Conservation (phyloP, 2,113 vertebrate species). For the Lepisosteus oculatus region DNA sequence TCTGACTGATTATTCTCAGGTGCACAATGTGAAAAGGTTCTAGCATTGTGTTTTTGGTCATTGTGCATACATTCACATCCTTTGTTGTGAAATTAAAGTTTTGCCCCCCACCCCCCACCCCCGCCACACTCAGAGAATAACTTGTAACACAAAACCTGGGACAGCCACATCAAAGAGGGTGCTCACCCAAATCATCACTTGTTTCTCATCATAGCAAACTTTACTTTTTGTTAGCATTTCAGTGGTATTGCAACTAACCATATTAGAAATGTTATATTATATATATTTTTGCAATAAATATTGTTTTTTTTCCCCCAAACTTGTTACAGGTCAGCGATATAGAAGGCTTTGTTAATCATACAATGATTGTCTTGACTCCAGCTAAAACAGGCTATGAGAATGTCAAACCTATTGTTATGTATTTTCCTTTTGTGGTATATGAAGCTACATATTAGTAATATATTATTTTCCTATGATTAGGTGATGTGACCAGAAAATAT, state of each 20-base stretch:
- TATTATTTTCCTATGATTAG: neutral
- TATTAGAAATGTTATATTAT: no score
- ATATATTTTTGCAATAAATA: no score
- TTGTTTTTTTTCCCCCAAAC: neutral
- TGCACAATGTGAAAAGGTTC: slow-evolving; percentile 27
- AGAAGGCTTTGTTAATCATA: neutral
- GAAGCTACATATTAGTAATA: slow-evolving; percentile 5
- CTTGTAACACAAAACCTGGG: no score
- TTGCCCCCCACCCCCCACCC: no score
- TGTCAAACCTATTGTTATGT: neutral
- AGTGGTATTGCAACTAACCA: no score
- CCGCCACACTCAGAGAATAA: no score
- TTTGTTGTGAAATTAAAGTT: neutral
- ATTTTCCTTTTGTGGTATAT: neutral
- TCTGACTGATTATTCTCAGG: slow-evolving; percentile 53
- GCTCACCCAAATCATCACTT: no score
- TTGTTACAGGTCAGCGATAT: neutral
- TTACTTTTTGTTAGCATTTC: no score
- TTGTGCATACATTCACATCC: neutral
- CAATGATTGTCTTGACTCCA: neutral
- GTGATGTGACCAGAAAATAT: neutral
- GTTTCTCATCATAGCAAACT: no score
- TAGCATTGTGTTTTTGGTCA: slow-evolving; percentile 30
- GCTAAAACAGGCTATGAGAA: no score
- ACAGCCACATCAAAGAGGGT: no score